These are phyloP conservation scores for Diadophis punctatus DNA, from an alignment of 2,113 vertebrate species.

Conservation along the genomic window DNA sequence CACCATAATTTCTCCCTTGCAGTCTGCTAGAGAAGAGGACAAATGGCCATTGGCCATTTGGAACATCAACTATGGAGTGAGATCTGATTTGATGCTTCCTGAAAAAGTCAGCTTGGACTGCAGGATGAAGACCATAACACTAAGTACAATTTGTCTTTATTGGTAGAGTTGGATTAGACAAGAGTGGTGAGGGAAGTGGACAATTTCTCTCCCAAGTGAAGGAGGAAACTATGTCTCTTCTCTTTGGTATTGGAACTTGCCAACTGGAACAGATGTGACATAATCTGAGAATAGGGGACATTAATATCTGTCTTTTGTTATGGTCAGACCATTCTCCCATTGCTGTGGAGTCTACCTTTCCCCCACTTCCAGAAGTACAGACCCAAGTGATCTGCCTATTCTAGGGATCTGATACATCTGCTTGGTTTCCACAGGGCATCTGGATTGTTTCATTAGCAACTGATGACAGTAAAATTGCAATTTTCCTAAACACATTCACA, in stretches of 20 bases:
- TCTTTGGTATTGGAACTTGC: background rate
- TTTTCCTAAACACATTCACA: background rate
- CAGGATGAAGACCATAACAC: background rate
- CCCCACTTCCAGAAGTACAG: background rate
- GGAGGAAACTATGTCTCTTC: background rate
- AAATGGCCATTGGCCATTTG: background rate
- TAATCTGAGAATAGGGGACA: background rate
- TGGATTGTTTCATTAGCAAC: background rate
- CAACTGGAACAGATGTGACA: background rate
- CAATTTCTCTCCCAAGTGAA: background rate
- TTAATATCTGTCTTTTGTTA: background rate
- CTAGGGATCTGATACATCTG: background rate
- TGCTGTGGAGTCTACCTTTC: background rate
- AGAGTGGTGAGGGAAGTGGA: background rate
- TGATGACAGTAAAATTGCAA: background rate
- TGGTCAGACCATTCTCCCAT: background rate
- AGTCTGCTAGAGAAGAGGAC: background rate
- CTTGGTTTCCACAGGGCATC: background rate
- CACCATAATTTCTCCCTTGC: background rate
- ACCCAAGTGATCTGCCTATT: background rate
- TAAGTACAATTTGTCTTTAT: background rate
- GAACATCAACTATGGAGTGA: background rate
- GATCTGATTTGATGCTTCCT: background rate
- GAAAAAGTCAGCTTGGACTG: background rate
- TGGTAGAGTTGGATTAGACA: background rate